Base-by-base conservation (phyloP, 2,888 invertebrate genomes). In the Spatulosminthurus flaviceps region DNA sequence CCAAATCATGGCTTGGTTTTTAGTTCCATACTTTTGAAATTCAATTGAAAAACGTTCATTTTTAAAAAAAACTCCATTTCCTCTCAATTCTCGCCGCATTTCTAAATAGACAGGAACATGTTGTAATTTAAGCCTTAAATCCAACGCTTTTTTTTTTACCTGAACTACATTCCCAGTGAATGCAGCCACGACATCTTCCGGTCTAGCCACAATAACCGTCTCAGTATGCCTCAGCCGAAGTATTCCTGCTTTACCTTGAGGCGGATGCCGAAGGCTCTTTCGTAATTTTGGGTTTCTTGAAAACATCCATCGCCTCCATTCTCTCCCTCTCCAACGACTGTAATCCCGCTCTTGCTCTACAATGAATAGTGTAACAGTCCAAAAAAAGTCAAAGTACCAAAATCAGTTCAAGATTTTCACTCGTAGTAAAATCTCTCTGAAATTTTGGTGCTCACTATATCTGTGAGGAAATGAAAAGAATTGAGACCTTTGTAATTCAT, bases 1-100 rank as follows among this genome's bases (percentile, higher is more conserved):
- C 79, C 79, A 79, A 13, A 79, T 66, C 51, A 79, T 34, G 0
- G 79, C 79, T 43, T 79, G 79, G 61, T 74, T 79, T 29, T 74
- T 66, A 13, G 71, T 71, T n/a, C 79, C 79, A 61, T 79, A 79
- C 79, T 79, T 7, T 61, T 13, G 28, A 60, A n/a, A 28, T n/a
- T n/a, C n/a, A n/a, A n/a, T n/a, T 24, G 74, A 51, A 60, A 74
- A 21, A 74, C 22, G 21, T 34, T 9, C 34, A 34, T 34, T 34
- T 60, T 21, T 60, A 60, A 60, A n/a, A n/a, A n/a, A n/a, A n/a
- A n/a, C n/a, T n/a, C n/a, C n/a, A n/a, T n/a, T n/a, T n/a, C n/a
- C n/a, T n/a, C n/a, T n/a, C n/a, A n/a, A n/a, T n/a, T n/a, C n/a
- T n/a, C n/a, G n/a, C n/a, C n/a, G n/a, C n/a, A n/a, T n/a, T n/a